phyloP scores from a whole-genome alignment of 1,140 invertebrate species.

The Belonocnema kinseyi region DNA sequence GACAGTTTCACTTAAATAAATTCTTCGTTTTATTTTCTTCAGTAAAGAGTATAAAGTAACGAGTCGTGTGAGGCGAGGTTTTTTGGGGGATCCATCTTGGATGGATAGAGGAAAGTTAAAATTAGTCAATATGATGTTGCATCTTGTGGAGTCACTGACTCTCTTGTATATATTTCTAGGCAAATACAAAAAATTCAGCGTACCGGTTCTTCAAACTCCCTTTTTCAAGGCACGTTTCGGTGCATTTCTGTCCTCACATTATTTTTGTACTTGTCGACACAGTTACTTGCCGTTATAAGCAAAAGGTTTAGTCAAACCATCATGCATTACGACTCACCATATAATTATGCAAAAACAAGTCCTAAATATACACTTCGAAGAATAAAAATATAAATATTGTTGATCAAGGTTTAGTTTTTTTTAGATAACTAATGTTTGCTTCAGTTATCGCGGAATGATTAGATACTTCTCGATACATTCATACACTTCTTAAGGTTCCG shows the following conservation, averaged over 20 bases:
- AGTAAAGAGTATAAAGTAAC: no score
- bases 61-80: not conserved
- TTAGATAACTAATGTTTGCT: no score
- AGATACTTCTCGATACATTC: no score
- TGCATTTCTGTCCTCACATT: slow-evolving; percentile 11
- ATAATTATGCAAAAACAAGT: slow-evolving; percentile 13
- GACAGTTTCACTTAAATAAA: no score
- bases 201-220: slow-evolving; percentile 11
- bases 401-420: no score
- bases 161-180: slow-evolving; percentile 44
- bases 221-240: not conserved
- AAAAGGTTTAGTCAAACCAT: not conserved
- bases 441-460: no score
- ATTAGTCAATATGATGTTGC: slow-evolving; percentile 54
- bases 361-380: not conserved
- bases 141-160: slow-evolving; percentile 57
- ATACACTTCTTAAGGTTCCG: no score
- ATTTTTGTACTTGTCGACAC: slow-evolving; percentile 23
- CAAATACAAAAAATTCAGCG: slow-evolving; percentile 52
- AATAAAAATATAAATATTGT: no score
- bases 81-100: slow-evolving; percentile 52
- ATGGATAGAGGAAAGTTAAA: slow-evolving; percentile 56
- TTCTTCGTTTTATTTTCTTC: no score
- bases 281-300: slow-evolving; percentile 3
- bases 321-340: not conserved